phyloP scores from a whole-genome alignment of 2,113 vertebrate species.

The Bufo gargarizans region DNA sequence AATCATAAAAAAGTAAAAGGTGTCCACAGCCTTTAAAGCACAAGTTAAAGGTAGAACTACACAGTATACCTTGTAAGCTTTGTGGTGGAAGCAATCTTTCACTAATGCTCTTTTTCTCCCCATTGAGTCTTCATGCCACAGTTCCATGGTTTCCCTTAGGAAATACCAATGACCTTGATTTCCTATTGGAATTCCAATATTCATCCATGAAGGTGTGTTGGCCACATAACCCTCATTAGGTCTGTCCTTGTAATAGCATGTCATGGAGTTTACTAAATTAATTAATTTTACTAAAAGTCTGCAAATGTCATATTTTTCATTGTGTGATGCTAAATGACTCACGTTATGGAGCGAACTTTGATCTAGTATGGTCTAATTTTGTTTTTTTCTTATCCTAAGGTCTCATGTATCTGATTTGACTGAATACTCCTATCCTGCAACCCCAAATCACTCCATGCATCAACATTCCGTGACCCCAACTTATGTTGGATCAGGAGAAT shows the following conservation, averaged over 20 bases:
- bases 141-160: not conserved
- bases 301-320: not conserved
- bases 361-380: not conserved
- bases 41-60: too few relatives aligned
- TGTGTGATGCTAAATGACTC: not conserved
- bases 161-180: not conserved
- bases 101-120: not conserved
- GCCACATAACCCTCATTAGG: not conserved
- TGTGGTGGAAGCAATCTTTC: too few relatives aligned
- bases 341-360: not conserved
- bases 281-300: not conserved
- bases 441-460: conserved; percentile 89
- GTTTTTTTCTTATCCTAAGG: conserved; percentile 71
- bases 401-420: conserved; percentile 83
- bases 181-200: not conserved
- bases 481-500: conserved; percentile 68
- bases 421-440: conserved; percentile 87
- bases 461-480: conserved; percentile 78
- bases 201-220: not conserved
- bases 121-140: not conserved
- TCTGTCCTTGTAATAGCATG: not conserved
- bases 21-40: too few relatives aligned
- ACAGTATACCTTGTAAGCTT: too few relatives aligned
- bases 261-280: not conserved
- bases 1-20: too few relatives aligned